Base-by-base conservation (phyloP, 2,797 vertebrate genomes). In the Crossoptilon crossoptilon region DNA sequence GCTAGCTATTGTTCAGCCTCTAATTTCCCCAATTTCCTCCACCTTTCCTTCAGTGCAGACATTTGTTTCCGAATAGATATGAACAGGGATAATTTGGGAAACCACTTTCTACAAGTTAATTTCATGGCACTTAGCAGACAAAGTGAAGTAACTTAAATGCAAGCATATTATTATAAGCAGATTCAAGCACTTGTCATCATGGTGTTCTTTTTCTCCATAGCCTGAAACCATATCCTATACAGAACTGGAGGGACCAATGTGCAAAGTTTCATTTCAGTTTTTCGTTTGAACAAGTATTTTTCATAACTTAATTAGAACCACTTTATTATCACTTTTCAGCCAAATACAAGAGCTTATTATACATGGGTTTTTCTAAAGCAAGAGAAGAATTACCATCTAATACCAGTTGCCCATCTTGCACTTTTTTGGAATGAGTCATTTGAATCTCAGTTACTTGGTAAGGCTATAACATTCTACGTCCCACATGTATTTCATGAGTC, bases 31-130 rank as follows among this genome's bases (percentile, higher is more conserved):
- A 58, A 67, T 92, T 96, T 64, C 31, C 87, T 96, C 88, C 90
- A 95, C 86, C 84, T 93, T 94, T 97, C 95, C 90, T 94, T 84
- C 87, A 68, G 58, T 41, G 91, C 43, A 95, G 91, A 92, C 91
- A 97, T 97, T 96, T 97, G 96, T 97, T 97, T 96, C 94, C 91
- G 75, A 96, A 96, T 84, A 94, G 93, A 93, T 82, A 86, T 84
- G 94, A 97, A 95, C 24, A 23, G 87, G 93, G 74, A 82, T 72
- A 96, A 97, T 97, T 90, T 94, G 60, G 64, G 37, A 91, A 92
- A 82, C 95, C 82, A 84, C 95, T 93, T 97, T 94, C 85, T 95
- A 93, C 93, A 93, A 95, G 85, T 93, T 95, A 91, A 94, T 94
- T 95, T 97, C 95, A 96, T 79, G 90, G 93, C 81, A 96, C 77